Base-by-base conservation (phyloP, 1,140 invertebrate genomes). In the Bilobella aurantiaca region DNA sequence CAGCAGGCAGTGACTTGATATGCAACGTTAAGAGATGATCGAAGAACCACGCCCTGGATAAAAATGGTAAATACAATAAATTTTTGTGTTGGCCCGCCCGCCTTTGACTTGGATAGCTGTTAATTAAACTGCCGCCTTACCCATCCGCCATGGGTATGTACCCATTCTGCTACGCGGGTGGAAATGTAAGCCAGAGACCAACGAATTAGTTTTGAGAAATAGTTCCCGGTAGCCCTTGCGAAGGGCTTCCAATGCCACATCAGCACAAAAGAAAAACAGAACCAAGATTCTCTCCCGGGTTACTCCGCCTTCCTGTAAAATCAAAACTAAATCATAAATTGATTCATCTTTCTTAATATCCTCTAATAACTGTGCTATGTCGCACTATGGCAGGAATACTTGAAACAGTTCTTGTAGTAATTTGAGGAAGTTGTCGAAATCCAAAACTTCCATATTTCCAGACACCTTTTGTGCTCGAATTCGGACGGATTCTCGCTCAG, bases 221-320 rank as follows among this genome's bases (percentile, higher is more conserved):
- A 72, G 68, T 18, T 67, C 49, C 28, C 61, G 30, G 16, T 72
- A 65, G 2, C 58, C 66, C 37, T 57, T 64, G 21, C 58, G 49
- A 2, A 74, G 64, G 1, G 76, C 73, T 60, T 73, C 65, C 31
- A 79, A 75, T 29, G 76, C 75, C 32, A 80, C 66, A 63, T 80
- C 79, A 21, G 77, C 74, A 67, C 78, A 80, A 68, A 80, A 79
- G 73, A 76, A 79, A 64, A 80, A 79, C 12, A 80, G 64, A 12
- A 78, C 75, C 5, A 79, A 68, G 49, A 80, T 76, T 62, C 78
- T 63, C 66, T 78, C 75, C 21, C 70, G 70, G 23, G 77, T 78
- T 3, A 79, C 71, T 0, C 74, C 74, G 14, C 70, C 74, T 29
- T 73, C 71, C 72, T 74, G 46, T 42, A 65, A 12, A 23, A 62